Base-by-base conservation (phyloP, 2,113 vertebrate genomes). In the Sinocyclocheilus anophthalmus region DNA sequence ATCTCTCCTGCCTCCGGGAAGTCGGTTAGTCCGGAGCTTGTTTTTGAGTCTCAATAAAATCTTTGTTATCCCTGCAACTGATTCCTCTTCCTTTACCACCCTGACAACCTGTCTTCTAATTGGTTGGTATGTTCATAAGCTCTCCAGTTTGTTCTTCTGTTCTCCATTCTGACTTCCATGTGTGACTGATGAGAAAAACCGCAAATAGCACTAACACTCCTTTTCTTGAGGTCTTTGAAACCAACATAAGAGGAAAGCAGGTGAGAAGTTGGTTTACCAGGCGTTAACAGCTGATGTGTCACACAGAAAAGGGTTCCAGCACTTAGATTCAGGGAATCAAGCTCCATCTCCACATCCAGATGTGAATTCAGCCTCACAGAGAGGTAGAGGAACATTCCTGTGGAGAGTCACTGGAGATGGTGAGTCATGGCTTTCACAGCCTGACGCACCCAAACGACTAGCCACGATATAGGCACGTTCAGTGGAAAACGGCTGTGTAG, bases 311-410 rank as follows among this genome's bases (percentile, higher is more conserved):
- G 20, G 26, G 57, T 69, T 76, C 53, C 76, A 83, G 37, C 30
- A 67, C 48, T 80, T n/a, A 59, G 67, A 87, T 81, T 39, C 30
- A 80, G 76, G 76, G 73, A 87, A 80, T 69, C 45, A 63, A 79
- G 53, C 76, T 87, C 18, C 78, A 85, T 83, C 86, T 70, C 73
- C 87, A 87, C 67, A 77, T 86, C 87, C 89, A 90, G 87, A 90
- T 90, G 89, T 90, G 89, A 81, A 85, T 76, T 76, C 83, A 88
- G 89, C 88, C 88, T 90, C 88, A 90, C 85, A 63, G 79, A 77
- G 85, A 87, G 89, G 82, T 85, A 76, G 86, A 85, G 89, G 89
- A 90, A 90, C 87, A 90, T 90, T 90, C 89, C 83, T 86, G 89
- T 83, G 80, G 89, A 86, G 50, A 86, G 82, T 84, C 39, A 69